Percentiles rank a stretch among this genome's conserved stretches.
Evolutionary conservation across 1,140 invertebrate species (phyloP).

Genomic region (Riptortus pedestris): DNA sequence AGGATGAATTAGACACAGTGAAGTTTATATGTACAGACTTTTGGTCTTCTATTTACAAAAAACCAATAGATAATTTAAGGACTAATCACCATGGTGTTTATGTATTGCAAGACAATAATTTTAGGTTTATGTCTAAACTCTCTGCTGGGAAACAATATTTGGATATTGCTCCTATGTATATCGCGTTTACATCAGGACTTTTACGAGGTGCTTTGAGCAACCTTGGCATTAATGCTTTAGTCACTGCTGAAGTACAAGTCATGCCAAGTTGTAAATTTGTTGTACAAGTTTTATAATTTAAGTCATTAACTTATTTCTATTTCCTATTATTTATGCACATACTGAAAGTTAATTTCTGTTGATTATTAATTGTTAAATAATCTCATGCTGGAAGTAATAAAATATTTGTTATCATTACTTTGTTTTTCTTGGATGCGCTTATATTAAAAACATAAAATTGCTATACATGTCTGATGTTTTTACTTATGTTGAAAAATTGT

Average conservation of each 20-base stretch:
- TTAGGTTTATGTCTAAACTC: slow-evolving; percentile 79
- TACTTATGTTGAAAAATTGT: no score
- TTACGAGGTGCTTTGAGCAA: slow-evolving; percentile 89
- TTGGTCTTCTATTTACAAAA: slow-evolving; percentile 92
- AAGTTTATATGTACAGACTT: slow-evolving; percentile 99
- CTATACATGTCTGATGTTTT: no score
- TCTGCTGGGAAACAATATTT: slow-evolving; percentile 84
- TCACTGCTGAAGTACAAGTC: slow-evolving; percentile 84
- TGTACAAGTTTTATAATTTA: slow-evolving; percentile 77
- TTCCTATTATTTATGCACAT: no score
- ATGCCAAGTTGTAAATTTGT: slow-evolving; percentile 94
- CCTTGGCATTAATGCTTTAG: slow-evolving; percentile 83
- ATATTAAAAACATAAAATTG: no score
- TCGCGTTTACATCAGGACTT: slow-evolving; percentile 92
- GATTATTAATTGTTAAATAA: no score
- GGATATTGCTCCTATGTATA: slow-evolving; percentile 79
- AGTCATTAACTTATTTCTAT: no score
- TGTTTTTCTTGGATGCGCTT: no score
- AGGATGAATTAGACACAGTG: slow-evolving; percentile 95
- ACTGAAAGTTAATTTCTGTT: no score
- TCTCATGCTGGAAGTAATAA: no score
- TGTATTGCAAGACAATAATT: slow-evolving; percentile 93
- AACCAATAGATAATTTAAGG: slow-evolving; percentile 95
- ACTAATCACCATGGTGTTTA: slow-evolving; percentile 99
- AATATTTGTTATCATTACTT: no score